A percentile compares a stretch with the other conserved stretches of the same genome.
These are phyloP conservation scores for Nasonia giraulti DNA, from an alignment of 1,140 invertebrate genomes.

Conservation along the genomic window DNA sequence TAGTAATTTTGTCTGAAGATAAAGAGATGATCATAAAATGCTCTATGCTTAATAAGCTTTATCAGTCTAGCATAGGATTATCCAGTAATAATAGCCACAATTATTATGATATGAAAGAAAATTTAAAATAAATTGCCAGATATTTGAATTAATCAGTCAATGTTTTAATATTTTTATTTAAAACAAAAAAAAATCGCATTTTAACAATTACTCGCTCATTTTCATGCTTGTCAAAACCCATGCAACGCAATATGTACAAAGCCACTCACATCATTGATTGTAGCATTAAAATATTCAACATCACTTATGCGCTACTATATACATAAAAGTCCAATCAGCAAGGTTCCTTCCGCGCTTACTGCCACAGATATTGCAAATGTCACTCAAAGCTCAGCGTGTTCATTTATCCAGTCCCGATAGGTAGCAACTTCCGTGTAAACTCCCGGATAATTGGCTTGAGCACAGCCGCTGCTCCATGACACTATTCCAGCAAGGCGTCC, in stretches of 20 bases:
- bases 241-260: not conserved
- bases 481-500: constrained; percentile 76
- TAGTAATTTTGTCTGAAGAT: too few relatives aligned
- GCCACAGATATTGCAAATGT: not conserved
- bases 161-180: not conserved
- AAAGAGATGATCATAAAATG: too few relatives aligned
- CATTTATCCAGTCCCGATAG: constrained; percentile 70
- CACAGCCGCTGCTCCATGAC: constrained; percentile 77
- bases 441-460: constrained; percentile 71
- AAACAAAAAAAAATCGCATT: not conserved
- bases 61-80: not conserved
- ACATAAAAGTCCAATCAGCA: not conserved
- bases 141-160: not conserved
- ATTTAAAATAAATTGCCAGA: not conserved
- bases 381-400: not conserved
- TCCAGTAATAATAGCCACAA: not conserved
- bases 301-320: not conserved
- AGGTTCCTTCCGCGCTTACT: not conserved
- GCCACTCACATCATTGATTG: not conserved
- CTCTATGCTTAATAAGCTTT: not conserved
- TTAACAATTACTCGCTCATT: not conserved
- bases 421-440: constrained; percentile 75
- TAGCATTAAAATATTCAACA: not conserved
- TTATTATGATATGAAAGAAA: too few relatives aligned
- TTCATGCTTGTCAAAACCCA: not conserved